A percentile compares a stretch with the other conserved stretches of the same genome.
Conservation (phyloP, 2,888 invertebrate genomes). For the Catocala fraxini region DNA sequence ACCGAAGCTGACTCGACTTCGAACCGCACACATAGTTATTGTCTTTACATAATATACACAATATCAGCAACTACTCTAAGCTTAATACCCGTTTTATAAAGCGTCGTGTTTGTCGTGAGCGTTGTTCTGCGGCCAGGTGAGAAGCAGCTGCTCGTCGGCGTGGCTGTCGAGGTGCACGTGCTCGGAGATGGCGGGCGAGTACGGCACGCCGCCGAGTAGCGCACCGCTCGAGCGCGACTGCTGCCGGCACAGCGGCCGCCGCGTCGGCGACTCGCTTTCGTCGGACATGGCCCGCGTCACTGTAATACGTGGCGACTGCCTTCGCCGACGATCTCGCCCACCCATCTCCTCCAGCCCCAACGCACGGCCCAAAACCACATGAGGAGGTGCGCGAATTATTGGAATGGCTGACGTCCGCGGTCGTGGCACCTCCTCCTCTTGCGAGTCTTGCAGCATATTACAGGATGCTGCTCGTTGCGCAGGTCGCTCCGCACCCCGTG, state of each 20-base stretch:
- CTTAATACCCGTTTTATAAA: constrained; percentile 78
- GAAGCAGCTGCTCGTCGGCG: constrained; percentile 83
- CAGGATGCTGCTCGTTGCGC: constrained; percentile 90
- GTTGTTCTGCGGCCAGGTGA: constrained; percentile 86
- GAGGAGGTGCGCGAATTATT: constrained; percentile 86
- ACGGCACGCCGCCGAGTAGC: constrained; percentile 78
- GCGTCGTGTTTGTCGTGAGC: constrained; percentile 69
- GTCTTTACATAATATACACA: constrained; percentile 68
- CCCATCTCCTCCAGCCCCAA: constrained; percentile 84
- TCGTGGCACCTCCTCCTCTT: constrained; percentile 75
- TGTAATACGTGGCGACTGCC: constrained; percentile 90
- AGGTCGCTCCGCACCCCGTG: constrained; percentile 74
- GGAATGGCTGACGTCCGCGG: constrained; percentile 80
- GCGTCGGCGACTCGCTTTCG: constrained; percentile 89
- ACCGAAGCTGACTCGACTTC: constrained; percentile 72
- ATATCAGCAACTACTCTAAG: constrained; percentile 63
- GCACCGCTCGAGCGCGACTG: constrained; percentile 85
- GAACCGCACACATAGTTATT: constrained; percentile 76
- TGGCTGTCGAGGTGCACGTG: constrained; percentile 64
- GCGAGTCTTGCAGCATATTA: constrained; percentile 90
- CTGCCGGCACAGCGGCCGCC: constrained; percentile 80
- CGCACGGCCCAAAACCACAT: constrained; percentile 88
- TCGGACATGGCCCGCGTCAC: constrained; percentile 92
- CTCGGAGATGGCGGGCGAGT: constrained; percentile 79
- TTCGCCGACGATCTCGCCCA: constrained; percentile 71